Evolutionary conservation across 2,888 invertebrate genomes (phyloP), one percentile per base, ranked within the genome.

Genomic region (Emmelina monodactyla): DNA sequence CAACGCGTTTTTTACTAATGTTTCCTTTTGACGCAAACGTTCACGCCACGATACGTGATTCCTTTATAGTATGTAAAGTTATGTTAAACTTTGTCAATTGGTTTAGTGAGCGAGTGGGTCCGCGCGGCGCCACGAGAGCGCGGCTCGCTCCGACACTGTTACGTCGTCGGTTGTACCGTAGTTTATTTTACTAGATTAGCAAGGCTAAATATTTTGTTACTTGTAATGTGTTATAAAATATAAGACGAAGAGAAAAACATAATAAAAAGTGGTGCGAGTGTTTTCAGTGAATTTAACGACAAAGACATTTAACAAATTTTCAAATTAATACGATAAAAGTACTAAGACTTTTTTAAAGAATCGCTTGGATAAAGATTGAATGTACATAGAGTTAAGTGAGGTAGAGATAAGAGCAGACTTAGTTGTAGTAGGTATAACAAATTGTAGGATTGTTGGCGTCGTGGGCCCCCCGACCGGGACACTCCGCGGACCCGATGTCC

Each of bases 231-330:
- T 73, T 70, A 55, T 51, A 53, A 47, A 58, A 57, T 46, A 53
- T 58, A 54, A 57, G 22, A 22, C 15, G 46, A 50, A 48, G 46
- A 37, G 45, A 28, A 49, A 53, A 51, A 55, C 56, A 50, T 55
- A 53, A 55, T 49, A 55, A 57, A 53, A 54, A 50, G 70, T 69
- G 75, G 72, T 71, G 78, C 68, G 71, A 71, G 73, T 72, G 76
- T 62, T 63, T 63, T 58, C 67, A 65, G 72, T 73, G 76, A 65
- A 62, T 59, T 61, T 63, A 68, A 66, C 58, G 59, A 66, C 67
- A 67, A 68, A 72, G 79, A 79, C 76, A 70, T 73, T 79, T 79
- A 78, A 79, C 76, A 76, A 79, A 78, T 78, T 78, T 73, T 75
- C 70, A 73, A 75, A 75, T 78, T 67, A 70, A 76, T 73, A 72